These are phyloP conservation scores for Myotis davidii DNA, from an alignment of 2,113 vertebrate species.

Conservation along the genomic window DNA sequence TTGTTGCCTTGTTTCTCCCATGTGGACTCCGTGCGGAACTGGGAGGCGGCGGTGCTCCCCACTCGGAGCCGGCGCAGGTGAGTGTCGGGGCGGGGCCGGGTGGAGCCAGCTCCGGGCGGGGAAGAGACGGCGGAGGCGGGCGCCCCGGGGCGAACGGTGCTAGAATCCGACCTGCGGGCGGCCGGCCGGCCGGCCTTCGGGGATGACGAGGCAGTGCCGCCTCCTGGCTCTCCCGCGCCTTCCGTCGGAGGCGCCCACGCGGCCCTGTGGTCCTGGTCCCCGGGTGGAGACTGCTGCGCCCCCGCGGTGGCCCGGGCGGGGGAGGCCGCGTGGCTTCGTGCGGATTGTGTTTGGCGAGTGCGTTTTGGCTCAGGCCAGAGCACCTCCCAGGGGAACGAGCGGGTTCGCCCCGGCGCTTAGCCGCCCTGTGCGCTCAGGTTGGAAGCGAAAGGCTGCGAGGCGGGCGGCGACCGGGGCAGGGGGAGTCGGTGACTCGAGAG, in stretches of 20 bases:
- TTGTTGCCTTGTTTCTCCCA: neutral
- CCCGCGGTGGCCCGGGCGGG: neutral
- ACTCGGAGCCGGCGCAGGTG: conserved; percentile 73
- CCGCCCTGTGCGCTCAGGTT: conserved; percentile 63
- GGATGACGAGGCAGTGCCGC: conserved; percentile 29
- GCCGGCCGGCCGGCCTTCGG: conserved; percentile 6
- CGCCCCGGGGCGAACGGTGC: neutral
- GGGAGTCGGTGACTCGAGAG: neutral
- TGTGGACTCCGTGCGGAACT: conserved; percentile 23
- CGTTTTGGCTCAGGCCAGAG: neutral
- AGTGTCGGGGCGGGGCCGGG: conserved; percentile 76
- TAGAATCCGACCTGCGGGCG: neutral
- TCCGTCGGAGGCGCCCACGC: neutral
- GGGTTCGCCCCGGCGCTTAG: neutral
- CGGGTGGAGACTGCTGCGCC: neutral
- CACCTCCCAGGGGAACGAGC: neutral
- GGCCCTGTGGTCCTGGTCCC: neutral
- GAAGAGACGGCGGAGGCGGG: conserved; percentile 21
- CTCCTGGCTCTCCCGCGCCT: neutral
- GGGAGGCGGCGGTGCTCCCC: conserved; percentile 51
- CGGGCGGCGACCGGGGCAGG: neutral
- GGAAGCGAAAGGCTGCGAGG: conserved; percentile 33
- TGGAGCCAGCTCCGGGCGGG: neutral
- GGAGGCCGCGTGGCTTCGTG: neutral
- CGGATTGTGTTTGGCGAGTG: neutral